These are phyloP conservation scores for Brienomyrus longianalis DNA, from an alignment of 2,113 vertebrate species.

Conservation along the genomic window DNA sequence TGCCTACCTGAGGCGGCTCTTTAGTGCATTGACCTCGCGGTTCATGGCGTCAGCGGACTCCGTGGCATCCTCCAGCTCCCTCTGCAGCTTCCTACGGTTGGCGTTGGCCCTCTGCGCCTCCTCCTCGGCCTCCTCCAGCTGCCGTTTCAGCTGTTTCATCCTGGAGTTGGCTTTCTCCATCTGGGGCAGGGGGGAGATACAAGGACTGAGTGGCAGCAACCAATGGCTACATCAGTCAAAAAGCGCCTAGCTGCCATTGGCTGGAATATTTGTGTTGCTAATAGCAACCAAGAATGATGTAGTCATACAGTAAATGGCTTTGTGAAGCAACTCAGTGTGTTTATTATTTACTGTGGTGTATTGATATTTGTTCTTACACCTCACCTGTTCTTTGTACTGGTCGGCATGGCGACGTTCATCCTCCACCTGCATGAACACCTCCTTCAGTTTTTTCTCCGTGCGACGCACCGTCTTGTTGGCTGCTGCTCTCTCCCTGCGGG, in stretches of 20 bases:
- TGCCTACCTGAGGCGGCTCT: conserved; percentile 83
- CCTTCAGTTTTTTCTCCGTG: conserved; percentile 95
- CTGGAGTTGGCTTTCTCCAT: conserved; percentile 91
- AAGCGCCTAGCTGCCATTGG: no score
- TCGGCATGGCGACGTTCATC: conserved; percentile 91
- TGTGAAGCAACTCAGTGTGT: background rate
- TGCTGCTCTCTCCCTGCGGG: conserved; percentile 77
- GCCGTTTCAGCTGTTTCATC: conserved; percentile 93
- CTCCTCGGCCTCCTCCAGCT: conserved; percentile 93
- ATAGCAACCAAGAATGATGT: background rate
- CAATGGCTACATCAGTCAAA: background rate
- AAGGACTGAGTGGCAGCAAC: background rate
- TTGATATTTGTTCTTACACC: background rate
- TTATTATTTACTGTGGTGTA: background rate
- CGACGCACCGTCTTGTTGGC: conserved; percentile 90
- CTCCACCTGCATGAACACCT: conserved; percentile 96
- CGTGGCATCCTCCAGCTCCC: conserved; percentile 87
- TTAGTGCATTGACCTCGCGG: conserved; percentile 88
- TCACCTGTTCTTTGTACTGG: conserved; percentile 94
- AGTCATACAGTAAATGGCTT: background rate
- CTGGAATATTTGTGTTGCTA: background rate
- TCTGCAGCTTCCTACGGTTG: conserved; percentile 88
- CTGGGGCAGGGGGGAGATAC: conserved; percentile 44
- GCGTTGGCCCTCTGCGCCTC: conserved; percentile 83
- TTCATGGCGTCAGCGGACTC: conserved; percentile 87